These are phyloP conservation scores for Megathymus violae DNA, from an alignment of 1,140 invertebrate genomes.

Conservation along the genomic window DNA sequence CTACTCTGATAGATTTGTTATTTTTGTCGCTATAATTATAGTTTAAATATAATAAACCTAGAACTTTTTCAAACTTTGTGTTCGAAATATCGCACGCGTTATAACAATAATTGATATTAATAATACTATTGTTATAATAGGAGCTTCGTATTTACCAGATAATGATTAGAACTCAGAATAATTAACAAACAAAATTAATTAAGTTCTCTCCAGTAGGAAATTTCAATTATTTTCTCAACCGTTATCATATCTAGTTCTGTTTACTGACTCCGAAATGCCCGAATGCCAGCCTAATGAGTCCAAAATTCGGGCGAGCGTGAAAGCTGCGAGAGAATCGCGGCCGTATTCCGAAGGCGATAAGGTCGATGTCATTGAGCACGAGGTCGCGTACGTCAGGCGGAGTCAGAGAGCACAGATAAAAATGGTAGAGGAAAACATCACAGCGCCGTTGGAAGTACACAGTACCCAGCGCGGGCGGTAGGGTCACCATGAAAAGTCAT, in stretches of 20 bases:
- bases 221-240: conserved; percentile 48
- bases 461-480: conserved; percentile 41
- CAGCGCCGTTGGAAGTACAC: conserved; percentile 43
- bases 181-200: conserved; percentile 1
- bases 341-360: conserved; percentile 50
- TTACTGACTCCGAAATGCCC: conserved; percentile 75
- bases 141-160: neutral
- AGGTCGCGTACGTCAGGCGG: conserved; percentile 61
- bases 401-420: conserved; percentile 82
- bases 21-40: neutral
- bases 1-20: neutral
- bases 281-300: conserved; percentile 73
- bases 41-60: no score
- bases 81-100: no score
- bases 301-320: conserved; percentile 60
- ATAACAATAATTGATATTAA: no score
- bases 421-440: conserved; percentile 73
- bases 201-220: conserved; percentile 16
- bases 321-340: conserved; percentile 39
- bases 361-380: conserved; percentile 45
- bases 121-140: no score
- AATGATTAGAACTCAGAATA: neutral
- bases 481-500: conserved; percentile 39
- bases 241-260: conserved; percentile 57
- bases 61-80: no score